These are phyloP conservation scores for Apotomis turbidana DNA, from an alignment of 2,888 invertebrate species.

Conservation along the genomic window DNA sequence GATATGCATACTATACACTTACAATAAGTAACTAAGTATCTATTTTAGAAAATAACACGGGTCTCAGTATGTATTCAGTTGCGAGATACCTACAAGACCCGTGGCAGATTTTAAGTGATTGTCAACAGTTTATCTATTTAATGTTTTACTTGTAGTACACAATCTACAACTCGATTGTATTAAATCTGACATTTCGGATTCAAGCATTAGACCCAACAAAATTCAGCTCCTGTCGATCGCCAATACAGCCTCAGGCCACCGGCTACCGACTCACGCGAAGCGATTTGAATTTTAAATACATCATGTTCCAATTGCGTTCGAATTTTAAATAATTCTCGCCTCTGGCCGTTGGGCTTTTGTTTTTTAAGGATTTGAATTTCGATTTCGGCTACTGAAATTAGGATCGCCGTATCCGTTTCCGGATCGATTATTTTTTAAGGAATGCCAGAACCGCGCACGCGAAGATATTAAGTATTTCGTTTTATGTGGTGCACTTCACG, in stretches of 20 bases:
- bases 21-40: too few relatives aligned
- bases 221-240: constrained; percentile 13
- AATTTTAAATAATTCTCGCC: constrained; percentile 39
- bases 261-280: constrained; percentile 72
- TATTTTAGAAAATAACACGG: too few relatives aligned
- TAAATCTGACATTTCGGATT: neutral
- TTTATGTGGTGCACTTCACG: too few relatives aligned
- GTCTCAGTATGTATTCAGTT: too few relatives aligned
- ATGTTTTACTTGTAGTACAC: too few relatives aligned
- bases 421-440: constrained; percentile 2
- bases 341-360: constrained; percentile 27
- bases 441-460: constrained; percentile 7
- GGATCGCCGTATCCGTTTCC: constrained; percentile 34
- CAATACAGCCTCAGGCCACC: constrained; percentile 59
- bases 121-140: too few relatives aligned
- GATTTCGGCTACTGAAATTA: constrained; percentile 34
- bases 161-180: too few relatives aligned
- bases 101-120: too few relatives aligned
- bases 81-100: too few relatives aligned
- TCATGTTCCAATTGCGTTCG: constrained; percentile 37
- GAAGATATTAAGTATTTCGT: neutral
- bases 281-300: constrained; percentile 49
- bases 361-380: constrained; percentile 34
- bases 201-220: neutral
- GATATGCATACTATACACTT: too few relatives aligned